Conservation (phyloP, 2,113 vertebrate genomes). For the Edolisoma coerulescens region DNA sequence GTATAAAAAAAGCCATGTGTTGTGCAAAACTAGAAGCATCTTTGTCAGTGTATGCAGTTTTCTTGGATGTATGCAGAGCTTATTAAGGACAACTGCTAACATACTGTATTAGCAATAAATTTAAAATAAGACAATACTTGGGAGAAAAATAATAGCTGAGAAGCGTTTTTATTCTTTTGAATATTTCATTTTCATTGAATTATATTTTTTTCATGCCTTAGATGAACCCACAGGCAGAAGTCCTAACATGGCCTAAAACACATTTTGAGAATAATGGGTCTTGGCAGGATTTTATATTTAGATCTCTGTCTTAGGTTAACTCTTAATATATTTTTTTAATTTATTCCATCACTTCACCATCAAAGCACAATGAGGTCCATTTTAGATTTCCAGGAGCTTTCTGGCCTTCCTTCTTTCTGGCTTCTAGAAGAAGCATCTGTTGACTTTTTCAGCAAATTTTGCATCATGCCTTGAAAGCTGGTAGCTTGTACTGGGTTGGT, state of each 20-base stretch:
- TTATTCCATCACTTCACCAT: not conserved
- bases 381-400: not conserved
- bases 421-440: not conserved
- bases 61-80: not conserved
- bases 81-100: conserved; percentile 32
- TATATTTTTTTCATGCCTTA: not conserved
- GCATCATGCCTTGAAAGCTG: not conserved
- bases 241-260: not conserved
- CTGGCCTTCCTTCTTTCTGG: not conserved
- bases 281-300: conserved; percentile 13
- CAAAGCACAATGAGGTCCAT: not conserved
- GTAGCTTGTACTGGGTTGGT: not conserved
- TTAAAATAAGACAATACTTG: conserved; percentile 17
- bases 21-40: conserved; percentile 9
- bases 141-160: not conserved
- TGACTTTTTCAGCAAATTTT: not conserved
- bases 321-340: not conserved
- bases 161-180: not conserved
- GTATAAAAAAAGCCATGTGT: conserved; percentile 35
- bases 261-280: not conserved
- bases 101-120: conserved; percentile 19
- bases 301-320: not conserved
- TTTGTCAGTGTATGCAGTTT: conserved; percentile 51
- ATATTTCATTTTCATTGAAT: not conserved
- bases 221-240: not conserved